Base-by-base conservation (phyloP, 2,797 vertebrate species). In the Moxostoma hubbsi region DNA sequence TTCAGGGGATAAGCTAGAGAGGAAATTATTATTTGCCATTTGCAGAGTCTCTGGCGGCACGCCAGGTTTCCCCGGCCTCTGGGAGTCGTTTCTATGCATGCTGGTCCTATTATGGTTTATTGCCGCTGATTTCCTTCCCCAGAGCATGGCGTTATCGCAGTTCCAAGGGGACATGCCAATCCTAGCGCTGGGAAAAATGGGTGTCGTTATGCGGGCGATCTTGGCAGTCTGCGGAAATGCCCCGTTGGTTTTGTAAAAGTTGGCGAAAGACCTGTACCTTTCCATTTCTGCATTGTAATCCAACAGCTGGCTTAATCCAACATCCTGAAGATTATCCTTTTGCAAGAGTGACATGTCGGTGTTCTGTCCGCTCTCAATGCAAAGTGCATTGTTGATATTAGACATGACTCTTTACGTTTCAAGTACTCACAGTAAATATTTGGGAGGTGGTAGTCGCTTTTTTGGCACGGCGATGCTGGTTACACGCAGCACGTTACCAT, bases 221-320 rank as follows among this genome's bases (percentile, higher is more conserved):
- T 97, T 98, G 83, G 96, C 95, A 83, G 96, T 96, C 93, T 97
- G 97, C 65, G 95, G 95, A 94, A 98, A 97, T 88, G 95, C 95
- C 85, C 96, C 96, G 87, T 95, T 95, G 89, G 94, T 95, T 95
- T 98, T 98, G 93, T 97, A 97, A 95, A 98, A 97, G 92, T 96
- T 96, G 87, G 96, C 96, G 86, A 97, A 98, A 89, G 96, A 97
- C 89, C 96, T 93, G 92, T 97, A 98, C 91, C 96, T 94, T 94
- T 98, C 96, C 94, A 98, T 96, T 94, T 98, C 97, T 55, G 96
- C 96, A 87, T 97, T 98, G 94, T 98, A 98, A 96, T 98, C 96
- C 96, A 96, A 96, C 90, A 98, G 94, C 93, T 96, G 95, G 93
- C 94, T 96, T 89, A 97, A 95, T 93, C 96, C 96, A 92, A 95